Percentiles rank a stretch among this genome's conserved stretches.
These are phyloP conservation scores for Tokudaia muenninki DNA, from an alignment of 2,797 vertebrate species.

Conservation along the genomic window DNA sequence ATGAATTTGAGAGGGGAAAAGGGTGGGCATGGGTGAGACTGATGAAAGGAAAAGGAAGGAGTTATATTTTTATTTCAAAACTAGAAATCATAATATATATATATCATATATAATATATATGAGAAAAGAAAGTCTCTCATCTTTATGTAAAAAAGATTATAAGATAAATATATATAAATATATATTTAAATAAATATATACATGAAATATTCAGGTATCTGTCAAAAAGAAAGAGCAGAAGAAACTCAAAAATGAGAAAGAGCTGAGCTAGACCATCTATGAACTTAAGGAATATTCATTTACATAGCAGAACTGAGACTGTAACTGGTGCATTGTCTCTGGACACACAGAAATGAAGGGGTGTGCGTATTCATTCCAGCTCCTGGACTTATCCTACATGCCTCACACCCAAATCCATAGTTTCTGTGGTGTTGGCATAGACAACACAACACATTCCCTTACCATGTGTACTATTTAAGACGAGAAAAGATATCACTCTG, in stretches of 20 bases:
- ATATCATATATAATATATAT: not conserved
- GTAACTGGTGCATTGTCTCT: not conserved
- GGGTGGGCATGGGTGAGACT: not conserved
- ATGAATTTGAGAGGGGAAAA: not conserved
- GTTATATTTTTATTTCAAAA: not conserved
- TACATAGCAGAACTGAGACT: not conserved
- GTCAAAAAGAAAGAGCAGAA: not conserved
- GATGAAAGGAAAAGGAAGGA: not conserved
- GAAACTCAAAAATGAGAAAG: not conserved
- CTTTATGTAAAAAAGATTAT: not conserved
- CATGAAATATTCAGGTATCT: not conserved
- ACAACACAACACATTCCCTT: not conserved
- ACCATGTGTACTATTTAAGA: not conserved
- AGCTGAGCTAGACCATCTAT: not conserved
- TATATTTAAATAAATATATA: not conserved
- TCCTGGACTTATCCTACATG: not conserved
- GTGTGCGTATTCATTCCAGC: not conserved
- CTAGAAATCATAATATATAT: not conserved
- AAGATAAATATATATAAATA: constrained; percentile 17
- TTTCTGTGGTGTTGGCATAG: not conserved
- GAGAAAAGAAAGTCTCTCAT: not conserved
- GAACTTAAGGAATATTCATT: not conserved
- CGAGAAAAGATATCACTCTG: constrained; percentile 9
- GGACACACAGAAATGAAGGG: not conserved
- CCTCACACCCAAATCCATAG: not conserved